These are phyloP conservation scores for Seladonia tumulorum DNA, from an alignment of 2,888 invertebrate species.

Conservation along the genomic window DNA sequence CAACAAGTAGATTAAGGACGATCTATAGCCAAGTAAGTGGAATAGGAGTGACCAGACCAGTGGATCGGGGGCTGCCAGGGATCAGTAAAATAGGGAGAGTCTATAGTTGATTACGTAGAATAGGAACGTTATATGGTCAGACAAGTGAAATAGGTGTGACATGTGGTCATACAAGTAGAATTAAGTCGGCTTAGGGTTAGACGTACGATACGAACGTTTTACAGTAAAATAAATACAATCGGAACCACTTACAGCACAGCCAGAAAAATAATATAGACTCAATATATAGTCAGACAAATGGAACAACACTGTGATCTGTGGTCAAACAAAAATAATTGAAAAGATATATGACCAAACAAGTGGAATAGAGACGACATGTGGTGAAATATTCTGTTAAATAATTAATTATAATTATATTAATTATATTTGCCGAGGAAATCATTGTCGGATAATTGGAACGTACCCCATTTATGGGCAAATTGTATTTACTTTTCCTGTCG, in stretches of 20 bases:
- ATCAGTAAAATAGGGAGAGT: not conserved
- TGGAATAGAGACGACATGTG: not conserved
- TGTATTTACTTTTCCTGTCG: not conserved
- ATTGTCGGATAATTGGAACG: no score
- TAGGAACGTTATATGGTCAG: not conserved
- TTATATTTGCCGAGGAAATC: no score
- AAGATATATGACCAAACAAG: not conserved
- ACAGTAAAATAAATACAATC: not conserved
- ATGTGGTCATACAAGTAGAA: not conserved
- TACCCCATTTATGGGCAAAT: not conserved
- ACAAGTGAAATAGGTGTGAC: not conserved
- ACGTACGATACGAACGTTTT: not conserved
- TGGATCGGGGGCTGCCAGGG: not conserved
- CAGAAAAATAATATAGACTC: not conserved
- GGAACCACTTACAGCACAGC: not conserved
- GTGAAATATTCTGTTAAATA: not conserved
- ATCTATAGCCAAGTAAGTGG: not conserved
- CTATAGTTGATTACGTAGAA: not conserved
- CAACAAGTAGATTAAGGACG: conserved; percentile 6
- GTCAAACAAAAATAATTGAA: not conserved
- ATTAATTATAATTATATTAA: no score
- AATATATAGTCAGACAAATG: not conserved
- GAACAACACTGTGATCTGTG: not conserved
- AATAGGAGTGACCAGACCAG: not conserved
- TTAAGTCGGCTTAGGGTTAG: not conserved